Conservation (phyloP, 2,797 vertebrate genomes). For the Chrysocyon brachyurus region DNA sequence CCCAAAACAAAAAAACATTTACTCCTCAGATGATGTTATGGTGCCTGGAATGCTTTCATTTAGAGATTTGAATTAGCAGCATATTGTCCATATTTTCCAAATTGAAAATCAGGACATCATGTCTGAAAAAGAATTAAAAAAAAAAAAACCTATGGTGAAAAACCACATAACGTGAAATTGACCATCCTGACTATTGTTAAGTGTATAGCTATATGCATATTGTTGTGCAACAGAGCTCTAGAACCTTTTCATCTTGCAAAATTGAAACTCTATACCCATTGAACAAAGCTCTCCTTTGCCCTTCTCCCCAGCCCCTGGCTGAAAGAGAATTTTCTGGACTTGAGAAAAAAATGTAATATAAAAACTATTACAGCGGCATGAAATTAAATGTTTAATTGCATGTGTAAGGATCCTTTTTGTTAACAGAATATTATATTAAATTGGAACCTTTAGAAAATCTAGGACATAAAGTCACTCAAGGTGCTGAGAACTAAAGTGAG, state of each 20-base stretch:
- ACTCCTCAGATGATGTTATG: neutral
- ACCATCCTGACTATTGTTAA: neutral
- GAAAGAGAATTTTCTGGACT: neutral
- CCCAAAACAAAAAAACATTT: neutral
- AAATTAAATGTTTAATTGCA: constrained; percentile 8
- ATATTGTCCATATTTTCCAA: neutral
- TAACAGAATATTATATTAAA: constrained; percentile 28
- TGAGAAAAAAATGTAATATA: constrained; percentile 9
- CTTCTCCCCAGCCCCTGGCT: neutral
- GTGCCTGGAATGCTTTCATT: neutral
- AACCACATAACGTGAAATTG: neutral
- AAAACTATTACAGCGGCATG: neutral
- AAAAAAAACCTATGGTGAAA: neutral
- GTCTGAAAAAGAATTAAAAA: neutral
- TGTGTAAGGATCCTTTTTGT: neutral
- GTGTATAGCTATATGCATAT: neutral
- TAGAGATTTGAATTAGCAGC: neutral
- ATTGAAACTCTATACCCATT: neutral
- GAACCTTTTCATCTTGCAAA: neutral
- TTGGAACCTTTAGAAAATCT: neutral
- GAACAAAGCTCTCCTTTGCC: neutral
- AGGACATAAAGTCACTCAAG: neutral
- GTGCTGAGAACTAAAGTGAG: neutral
- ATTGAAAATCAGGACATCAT: neutral
- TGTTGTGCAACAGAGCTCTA: neutral